Conservation (phyloP, 2,113 vertebrate species). For the Cheirogaleus medius region DNA sequence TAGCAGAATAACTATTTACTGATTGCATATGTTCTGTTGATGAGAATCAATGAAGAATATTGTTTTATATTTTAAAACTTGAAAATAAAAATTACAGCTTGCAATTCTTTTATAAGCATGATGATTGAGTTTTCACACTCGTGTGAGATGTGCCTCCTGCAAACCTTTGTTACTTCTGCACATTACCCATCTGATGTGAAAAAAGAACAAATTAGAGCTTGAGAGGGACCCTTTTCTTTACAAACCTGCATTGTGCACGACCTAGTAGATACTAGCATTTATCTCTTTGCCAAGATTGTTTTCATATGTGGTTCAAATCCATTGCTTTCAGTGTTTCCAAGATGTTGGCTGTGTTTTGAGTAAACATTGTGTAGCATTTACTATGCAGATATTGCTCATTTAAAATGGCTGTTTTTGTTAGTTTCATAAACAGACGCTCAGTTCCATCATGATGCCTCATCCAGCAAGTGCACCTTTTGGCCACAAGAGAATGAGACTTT, state of each 20-base stretch:
- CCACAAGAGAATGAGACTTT: conserved; percentile 94
- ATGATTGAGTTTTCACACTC: neutral
- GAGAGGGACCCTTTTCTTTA: neutral
- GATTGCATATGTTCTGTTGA: neutral
- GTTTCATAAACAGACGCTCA: conserved; percentile 99
- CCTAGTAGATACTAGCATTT: neutral
- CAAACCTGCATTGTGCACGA: fast-evolving
- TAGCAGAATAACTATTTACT: neutral
- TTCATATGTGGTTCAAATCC: neutral
- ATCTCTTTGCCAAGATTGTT: neutral
- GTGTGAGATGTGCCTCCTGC: neutral
- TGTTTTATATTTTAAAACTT: conserved; percentile 3
- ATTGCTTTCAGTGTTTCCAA: neutral
- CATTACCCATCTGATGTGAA: neutral
- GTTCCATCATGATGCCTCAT: conserved; percentile 94
- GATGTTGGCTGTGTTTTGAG: neutral
- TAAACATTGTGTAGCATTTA: neutral
- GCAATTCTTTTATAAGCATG: neutral
- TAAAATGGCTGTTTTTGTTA: conserved; percentile 72
- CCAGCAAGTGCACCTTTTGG: conserved; percentile 96
- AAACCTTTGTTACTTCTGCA: neutral
- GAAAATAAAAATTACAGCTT: neutral
- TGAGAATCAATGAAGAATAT: neutral
- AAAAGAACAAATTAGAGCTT: neutral
- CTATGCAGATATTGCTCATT: neutral